These are phyloP conservation scores for Siphamia tubifer DNA, from an alignment of 2,113 vertebrate species.

Conservation along the genomic window DNA sequence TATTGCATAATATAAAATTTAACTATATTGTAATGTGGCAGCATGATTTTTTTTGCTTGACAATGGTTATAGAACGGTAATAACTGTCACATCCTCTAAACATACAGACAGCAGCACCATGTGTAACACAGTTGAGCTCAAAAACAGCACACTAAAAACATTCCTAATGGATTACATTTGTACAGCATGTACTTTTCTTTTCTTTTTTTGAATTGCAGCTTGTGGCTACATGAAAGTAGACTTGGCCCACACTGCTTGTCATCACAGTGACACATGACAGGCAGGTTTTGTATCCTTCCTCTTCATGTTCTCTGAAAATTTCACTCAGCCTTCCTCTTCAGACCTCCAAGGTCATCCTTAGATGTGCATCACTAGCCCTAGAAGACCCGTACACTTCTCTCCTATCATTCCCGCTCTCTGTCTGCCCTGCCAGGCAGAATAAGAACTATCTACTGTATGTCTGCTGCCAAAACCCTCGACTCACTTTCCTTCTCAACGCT, in stretches of 20 bases:
- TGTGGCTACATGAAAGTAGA: conserved; percentile 19
- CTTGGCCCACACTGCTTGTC: conserved; percentile 48
- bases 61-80: too few species aligned
- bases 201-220: neutral
- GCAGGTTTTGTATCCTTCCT: conserved; percentile 55
- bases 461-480: conserved; percentile 41
- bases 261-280: conserved; percentile 55
- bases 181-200: neutral
- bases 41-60: too few species aligned
- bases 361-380: conserved; percentile 65
- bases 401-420: conserved; percentile 52
- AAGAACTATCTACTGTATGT: conserved; percentile 24
- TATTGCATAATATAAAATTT: too few species aligned
- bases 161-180: neutral
- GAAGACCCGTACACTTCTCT: conserved; percentile 53
- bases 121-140: neutral
- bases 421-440: conserved; percentile 51
- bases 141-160: neutral
- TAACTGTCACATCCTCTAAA: too few species aligned
- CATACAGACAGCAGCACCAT: too few species aligned
- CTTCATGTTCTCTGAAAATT: conserved; percentile 58
- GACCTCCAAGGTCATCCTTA: conserved; percentile 72
- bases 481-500: conserved; percentile 37
- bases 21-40: too few species aligned
- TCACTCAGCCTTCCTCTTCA: conserved; percentile 59